These are phyloP conservation scores for Pantherophis alleghaniensis DNA, from an alignment of 2,797 vertebrate genomes.

Conservation along the genomic window DNA sequence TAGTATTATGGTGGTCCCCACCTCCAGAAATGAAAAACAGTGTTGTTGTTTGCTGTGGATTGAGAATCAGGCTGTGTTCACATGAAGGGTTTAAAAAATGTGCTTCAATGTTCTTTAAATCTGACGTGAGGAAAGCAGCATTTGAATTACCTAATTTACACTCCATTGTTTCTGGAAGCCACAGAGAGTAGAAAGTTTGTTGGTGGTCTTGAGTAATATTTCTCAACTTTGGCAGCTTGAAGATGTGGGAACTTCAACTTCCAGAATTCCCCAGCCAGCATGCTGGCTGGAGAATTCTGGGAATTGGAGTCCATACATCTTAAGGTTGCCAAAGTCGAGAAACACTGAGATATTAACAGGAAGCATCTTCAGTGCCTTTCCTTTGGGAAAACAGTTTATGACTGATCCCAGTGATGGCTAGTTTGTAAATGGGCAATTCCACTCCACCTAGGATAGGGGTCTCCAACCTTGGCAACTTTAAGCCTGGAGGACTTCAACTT, in stretches of 20 bases:
- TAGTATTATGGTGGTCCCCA: not conserved
- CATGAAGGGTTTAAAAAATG: slow-evolving; percentile 8
- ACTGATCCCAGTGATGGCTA: not conserved
- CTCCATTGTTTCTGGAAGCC: not conserved
- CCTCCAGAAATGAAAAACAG: not conserved
- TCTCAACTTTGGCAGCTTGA: not conserved
- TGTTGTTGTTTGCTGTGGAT: slow-evolving; percentile 52
- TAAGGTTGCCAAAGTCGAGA: not conserved
- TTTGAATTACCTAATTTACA: not conserved
- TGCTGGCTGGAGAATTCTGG: not conserved
- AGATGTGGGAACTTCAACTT: not conserved
- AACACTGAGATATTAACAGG: not conserved
- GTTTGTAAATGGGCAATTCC: not conserved
- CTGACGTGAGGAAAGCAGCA: not conserved
- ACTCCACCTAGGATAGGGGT: not conserved
- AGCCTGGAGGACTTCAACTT: too few species aligned
- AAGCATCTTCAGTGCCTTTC: not conserved
- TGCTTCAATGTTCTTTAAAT: not conserved
- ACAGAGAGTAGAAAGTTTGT: not conserved
- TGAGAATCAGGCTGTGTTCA: slow-evolving; percentile 25
- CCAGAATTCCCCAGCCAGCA: not conserved
- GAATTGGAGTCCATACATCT: not conserved
- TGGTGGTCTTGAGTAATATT: not conserved
- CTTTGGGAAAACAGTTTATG: not conserved
- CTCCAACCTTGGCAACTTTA: too few species aligned